Evolutionary conservation across 2,888 invertebrate species (phyloP).

Genomic region (Ichneumon xanthorius): DNA sequence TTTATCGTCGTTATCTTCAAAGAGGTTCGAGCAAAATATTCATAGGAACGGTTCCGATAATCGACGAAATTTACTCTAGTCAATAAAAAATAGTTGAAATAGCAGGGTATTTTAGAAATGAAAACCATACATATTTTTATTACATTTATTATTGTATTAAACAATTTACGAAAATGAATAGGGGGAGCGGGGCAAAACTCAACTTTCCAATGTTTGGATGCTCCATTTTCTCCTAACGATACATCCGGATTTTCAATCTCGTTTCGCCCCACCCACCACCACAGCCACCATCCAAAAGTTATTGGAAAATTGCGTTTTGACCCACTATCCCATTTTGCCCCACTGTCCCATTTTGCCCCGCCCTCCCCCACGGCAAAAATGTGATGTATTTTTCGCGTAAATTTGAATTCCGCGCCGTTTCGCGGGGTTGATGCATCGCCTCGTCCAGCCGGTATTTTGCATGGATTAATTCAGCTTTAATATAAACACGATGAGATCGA

Average conservation of each 20-base stretch:
- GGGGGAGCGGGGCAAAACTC: no score
- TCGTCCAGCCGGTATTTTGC: conserved; percentile 17
- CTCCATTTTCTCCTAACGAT: no score
- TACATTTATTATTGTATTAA: neutral
- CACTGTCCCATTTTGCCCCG: no score
- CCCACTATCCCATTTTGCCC: no score
- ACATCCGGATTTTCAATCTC: no score
- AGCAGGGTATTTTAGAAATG: no score
- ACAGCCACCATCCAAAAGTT: no score
- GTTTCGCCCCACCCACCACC: no score
- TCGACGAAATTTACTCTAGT: neutral
- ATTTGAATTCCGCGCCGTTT: neutral
- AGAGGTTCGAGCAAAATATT: neutral
- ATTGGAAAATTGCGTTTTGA: no score
- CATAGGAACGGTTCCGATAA: neutral
- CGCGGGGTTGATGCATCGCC: neutral
- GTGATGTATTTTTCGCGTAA: neutral
- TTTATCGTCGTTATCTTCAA: neutral
- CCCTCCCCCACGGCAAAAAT: neutral
- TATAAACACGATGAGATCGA: conserved; percentile 51
- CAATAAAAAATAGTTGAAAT: no score
- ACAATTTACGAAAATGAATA: neutral
- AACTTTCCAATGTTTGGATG: no score
- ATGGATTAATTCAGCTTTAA: conserved; percentile 34
- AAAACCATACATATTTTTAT: no score